These are phyloP conservation scores for Passer montanus DNA, from an alignment of 2,113 vertebrate species.

Conservation along the genomic window DNA sequence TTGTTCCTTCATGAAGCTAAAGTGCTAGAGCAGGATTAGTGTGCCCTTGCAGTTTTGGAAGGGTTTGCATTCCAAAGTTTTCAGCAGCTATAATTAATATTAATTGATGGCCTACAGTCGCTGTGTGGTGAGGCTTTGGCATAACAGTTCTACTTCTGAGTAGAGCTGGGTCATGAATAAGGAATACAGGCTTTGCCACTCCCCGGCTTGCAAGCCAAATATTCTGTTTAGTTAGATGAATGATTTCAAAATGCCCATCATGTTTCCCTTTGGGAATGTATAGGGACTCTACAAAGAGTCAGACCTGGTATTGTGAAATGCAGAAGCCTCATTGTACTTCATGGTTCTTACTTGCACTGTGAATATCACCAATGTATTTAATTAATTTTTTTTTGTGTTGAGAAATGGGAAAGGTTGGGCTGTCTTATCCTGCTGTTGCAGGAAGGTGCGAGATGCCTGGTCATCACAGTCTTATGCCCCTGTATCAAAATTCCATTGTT, in stretches of 20 bases:
- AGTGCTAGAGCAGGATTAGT: neutral
- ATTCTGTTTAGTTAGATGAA: neutral
- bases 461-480: neutral
- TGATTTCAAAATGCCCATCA: neutral
- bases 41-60: neutral
- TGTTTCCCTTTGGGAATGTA: neutral
- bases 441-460: neutral
- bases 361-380: neutral
- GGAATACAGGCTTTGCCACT: neutral
- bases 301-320: neutral
- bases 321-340: neutral
- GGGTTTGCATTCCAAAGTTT: neutral
- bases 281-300: neutral
- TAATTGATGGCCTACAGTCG: neutral
- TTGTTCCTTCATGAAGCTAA: neutral
- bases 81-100: conserved; percentile 24
- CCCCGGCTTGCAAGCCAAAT: neutral
- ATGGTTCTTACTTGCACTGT: neutral
- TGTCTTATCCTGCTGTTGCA: neutral
- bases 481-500: neutral
- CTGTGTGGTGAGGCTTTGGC: neutral
- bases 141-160: neutral
- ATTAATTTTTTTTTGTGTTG: neutral
- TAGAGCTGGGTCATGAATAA: neutral
- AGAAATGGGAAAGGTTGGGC: neutral